Percentiles rank a stretch among this genome's conserved stretches.
phyloP scores from a whole-genome alignment of 1,140 invertebrate genomes.

The Vanessa tameamea region DNA sequence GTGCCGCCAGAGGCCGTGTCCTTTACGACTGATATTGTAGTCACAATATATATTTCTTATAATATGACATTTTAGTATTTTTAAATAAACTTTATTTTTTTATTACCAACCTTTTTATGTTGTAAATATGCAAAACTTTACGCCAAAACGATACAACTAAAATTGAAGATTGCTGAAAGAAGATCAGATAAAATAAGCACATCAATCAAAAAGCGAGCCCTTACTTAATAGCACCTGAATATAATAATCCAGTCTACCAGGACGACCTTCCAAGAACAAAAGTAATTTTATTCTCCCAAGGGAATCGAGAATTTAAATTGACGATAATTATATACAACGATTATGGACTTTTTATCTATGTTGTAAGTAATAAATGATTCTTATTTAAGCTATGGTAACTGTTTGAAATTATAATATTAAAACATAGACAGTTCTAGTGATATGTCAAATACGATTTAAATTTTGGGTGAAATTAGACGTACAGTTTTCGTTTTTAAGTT shows the following conservation, averaged over 20 bases:
- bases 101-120: too few relatives aligned
- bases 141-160: too few relatives aligned
- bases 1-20: constrained; percentile 64
- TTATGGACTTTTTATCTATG: background rate
- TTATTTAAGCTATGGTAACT: too few relatives aligned
- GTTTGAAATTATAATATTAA: too few relatives aligned
- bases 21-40: constrained; percentile 52
- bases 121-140: too few relatives aligned
- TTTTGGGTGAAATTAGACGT: too few relatives aligned
- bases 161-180: too few relatives aligned
- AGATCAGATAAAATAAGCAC: background rate
- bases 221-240: constrained; percentile 13
- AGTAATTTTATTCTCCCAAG: constrained; percentile 25
- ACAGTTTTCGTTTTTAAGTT: too few relatives aligned
- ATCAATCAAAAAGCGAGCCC: constrained; percentile 6
- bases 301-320: constrained; percentile 32
- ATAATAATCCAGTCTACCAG: constrained; percentile 21
- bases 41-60: constrained; percentile 30
- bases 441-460: too few relatives aligned
- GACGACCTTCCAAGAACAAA: constrained; percentile 24
- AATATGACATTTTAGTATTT: constrained; percentile 18
- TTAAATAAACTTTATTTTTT: too few relatives aligned
- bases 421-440: too few relatives aligned
- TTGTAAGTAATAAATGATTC: too few relatives aligned
- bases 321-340: constrained; percentile 10